Evolutionary conservation across 2,113 vertebrate genomes (phyloP), one percentile per base, ranked within the genome.

Genomic region (Oceanodroma tethys): DNA sequence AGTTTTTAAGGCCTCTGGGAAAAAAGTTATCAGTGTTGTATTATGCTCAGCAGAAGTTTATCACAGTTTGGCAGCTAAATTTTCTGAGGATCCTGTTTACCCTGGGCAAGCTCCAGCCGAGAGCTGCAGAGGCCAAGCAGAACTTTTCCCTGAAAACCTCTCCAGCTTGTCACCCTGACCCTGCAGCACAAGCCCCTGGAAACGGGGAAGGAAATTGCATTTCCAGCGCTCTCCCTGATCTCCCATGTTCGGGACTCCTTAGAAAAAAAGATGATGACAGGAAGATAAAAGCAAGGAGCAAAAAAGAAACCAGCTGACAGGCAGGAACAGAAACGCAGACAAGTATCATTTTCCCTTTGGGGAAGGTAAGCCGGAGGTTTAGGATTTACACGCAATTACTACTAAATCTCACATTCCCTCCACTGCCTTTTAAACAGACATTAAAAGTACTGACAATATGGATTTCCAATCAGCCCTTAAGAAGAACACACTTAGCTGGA

Each of bases 21-120:
- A 90, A 90, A 90, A 95, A 60, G 48, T 81, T 86, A 81, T 53
- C 86, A 92, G 56, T 42, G 65, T 84, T 85, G 15, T 7, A 91
- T 52, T 84, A 79, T 50, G 34, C 52, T 91, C 22, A 91, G 66
- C 45, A 80, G 56, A 95, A 88, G 50, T 86, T 91, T 84, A 67
- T 84, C 67, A 85, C 45, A 63, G 29, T 65, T 62, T 26, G 43
- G 83, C 76, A 95, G 88, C 48, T 87, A 72, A 45, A 78, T 53
- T 89, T 95, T 94, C 65, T 75, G 66, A 73, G 26, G 58, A 89
- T 92, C 76, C 62, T 95, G 83, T 97, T 89, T 94, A 94, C 18
- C 26, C 65, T 76, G 65, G 45, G 60, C 34, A 91, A 88, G 30
- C 36, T 81, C 34, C 91, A 89, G 73, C 38, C 1, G 3, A 91